A percentile compares a stretch with the other conserved stretches of the same genome.
phyloP scores from a whole-genome alignment of 1,140 invertebrate genomes.

The Lethrus apterus region DNA sequence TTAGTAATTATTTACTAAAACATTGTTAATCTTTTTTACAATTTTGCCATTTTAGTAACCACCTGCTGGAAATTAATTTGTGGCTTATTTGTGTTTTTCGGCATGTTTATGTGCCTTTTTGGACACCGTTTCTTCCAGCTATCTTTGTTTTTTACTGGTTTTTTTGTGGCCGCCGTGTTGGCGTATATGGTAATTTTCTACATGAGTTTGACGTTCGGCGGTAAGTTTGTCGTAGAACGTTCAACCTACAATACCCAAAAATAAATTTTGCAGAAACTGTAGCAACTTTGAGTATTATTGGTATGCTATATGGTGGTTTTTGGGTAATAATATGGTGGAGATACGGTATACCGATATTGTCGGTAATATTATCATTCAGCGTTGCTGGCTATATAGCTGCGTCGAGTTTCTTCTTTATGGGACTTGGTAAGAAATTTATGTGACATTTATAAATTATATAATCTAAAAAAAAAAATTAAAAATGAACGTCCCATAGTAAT shows the following conservation, averaged over 20 bases:
- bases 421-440: slow-evolving; percentile 46
- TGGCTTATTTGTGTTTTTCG: slow-evolving; percentile 48
- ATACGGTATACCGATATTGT: slow-evolving; percentile 49
- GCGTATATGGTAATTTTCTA: slow-evolving; percentile 41
- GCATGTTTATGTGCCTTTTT: slow-evolving; percentile 50
- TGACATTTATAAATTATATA: not conserved
- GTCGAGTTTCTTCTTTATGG: slow-evolving; percentile 46
- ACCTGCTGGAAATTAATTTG: slow-evolving; percentile 42
- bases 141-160: slow-evolving; percentile 15
- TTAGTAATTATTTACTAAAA: too few species aligned
- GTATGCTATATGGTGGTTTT: slow-evolving; percentile 41
- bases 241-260: too few species aligned
- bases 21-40: not conserved
- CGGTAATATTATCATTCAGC: slow-evolving; percentile 48
- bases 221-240: too few species aligned
- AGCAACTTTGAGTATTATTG: slow-evolving; percentile 15
- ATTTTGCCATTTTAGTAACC: slow-evolving; percentile 39
- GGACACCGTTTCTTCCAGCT: slow-evolving; percentile 53
- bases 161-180: slow-evolving; percentile 30
- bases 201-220: slow-evolving; percentile 19
- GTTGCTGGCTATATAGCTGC: slow-evolving; percentile 49
- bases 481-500: too few species aligned
- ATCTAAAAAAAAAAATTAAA: not conserved
- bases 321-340: slow-evolving; percentile 51
- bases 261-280: slow-evolving; percentile 4